Percentiles rank a stretch among this genome's conserved stretches.
phyloP scores from a whole-genome alignment of 2,888 invertebrate genomes.

The Melanostoma scalare region DNA sequence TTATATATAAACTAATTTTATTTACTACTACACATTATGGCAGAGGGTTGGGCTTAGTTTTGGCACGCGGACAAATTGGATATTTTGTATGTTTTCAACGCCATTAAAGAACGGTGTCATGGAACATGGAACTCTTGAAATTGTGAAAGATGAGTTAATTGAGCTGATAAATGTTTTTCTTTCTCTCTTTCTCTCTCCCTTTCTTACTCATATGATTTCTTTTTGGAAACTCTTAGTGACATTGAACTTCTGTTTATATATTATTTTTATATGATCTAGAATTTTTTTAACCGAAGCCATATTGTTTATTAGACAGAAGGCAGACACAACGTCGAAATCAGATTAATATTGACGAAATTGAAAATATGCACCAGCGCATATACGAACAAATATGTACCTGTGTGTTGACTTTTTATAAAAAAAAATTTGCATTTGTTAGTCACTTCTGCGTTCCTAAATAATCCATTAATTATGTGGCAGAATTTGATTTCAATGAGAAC shows the following conservation, averaged over 20 bases:
- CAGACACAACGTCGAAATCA: no score
- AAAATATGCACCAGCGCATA: no score
- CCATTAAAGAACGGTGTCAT: slow-evolving; percentile 46
- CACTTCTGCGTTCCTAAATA: no score
- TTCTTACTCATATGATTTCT: background rate
- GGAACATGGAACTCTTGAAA: slow-evolving; percentile 9
- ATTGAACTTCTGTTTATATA: slow-evolving; percentile 22
- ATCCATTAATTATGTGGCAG: no score
- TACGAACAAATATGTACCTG: no score
- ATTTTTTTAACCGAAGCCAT: no score
- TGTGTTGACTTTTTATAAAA: no score
- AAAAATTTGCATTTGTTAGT: no score
- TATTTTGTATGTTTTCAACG: slow-evolving; percentile 5
- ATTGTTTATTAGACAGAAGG: no score
- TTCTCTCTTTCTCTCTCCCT: background rate
- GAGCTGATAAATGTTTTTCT: background rate
- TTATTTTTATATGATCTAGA: background rate
- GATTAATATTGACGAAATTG: no score
- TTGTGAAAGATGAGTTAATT: background rate
- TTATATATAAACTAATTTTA: slow-evolving; percentile 9
- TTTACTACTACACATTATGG: slow-evolving; percentile 45
- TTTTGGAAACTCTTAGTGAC: slow-evolving; percentile 11
- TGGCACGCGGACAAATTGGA: slow-evolving; percentile 33
- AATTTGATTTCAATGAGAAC: no score
- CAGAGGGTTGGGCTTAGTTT: slow-evolving; percentile 10